Percentiles rank a stretch among this genome's conserved stretches.
phyloP scores from a whole-genome alignment of 2,113 vertebrate genomes.

The Toxostoma redivivum region DNA sequence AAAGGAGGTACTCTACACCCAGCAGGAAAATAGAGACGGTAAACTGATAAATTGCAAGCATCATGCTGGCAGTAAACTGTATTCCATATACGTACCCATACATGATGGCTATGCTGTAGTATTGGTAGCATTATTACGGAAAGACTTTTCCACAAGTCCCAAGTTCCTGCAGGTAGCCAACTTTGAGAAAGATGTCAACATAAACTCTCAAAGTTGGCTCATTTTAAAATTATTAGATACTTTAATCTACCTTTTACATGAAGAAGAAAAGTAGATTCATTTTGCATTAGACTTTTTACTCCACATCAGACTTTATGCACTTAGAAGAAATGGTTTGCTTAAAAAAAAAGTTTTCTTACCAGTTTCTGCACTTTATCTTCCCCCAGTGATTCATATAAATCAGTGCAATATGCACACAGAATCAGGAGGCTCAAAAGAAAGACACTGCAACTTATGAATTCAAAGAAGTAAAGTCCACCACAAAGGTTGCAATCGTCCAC shows the following conservation, averaged over 20 bases:
- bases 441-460: constrained; percentile 87
- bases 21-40: not conserved
- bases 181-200: not conserved
- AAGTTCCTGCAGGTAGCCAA: not conserved
- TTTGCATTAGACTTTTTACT: not conserved
- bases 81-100: accelerated
- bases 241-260: not conserved
- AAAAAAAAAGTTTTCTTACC: constrained; percentile 67
- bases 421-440: constrained; percentile 83
- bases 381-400: constrained; percentile 58
- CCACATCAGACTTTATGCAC: not conserved
- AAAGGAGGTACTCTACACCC: not conserved
- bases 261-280: not conserved
- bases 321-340: not conserved
- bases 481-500: constrained; percentile 75
- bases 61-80: not conserved
- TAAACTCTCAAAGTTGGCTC: not conserved
- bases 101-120: accelerated
- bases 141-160: not conserved
- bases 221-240: not conserved
- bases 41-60: not conserved
- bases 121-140: not conserved
- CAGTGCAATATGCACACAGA: constrained; percentile 76
- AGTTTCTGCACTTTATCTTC: constrained; percentile 53
- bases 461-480: constrained; percentile 85